These are phyloP conservation scores for Enteromius radiatus DNA, from an alignment of 2,797 vertebrate genomes.

Conservation along the genomic window DNA sequence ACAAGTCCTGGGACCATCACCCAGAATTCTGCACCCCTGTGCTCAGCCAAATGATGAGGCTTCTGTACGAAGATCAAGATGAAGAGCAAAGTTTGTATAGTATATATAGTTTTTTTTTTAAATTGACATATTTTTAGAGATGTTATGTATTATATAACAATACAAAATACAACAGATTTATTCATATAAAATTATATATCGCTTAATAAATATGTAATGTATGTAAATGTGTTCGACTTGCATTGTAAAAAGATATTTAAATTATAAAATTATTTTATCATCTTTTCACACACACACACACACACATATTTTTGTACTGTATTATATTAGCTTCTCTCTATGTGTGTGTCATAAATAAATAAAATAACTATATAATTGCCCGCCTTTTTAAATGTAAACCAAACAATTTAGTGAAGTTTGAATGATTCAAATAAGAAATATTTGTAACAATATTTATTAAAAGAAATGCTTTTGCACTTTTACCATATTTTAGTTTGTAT, in stretches of 20 bases:
- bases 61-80: neutral
- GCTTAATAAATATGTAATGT: too few species aligned
- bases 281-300: too few species aligned
- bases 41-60: slow-evolving; percentile 13
- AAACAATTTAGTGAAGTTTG: neutral
- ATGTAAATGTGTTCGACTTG: neutral
- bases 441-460: neutral
- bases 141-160: neutral
- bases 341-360: neutral
- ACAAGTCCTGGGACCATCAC: slow-evolving; percentile 30
- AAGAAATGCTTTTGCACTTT: neutral
- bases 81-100: neutral
- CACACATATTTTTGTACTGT: too few species aligned
- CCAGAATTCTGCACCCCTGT: slow-evolving; percentile 5
- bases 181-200: neutral
- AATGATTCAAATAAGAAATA: neutral
- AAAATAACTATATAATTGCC: neutral
- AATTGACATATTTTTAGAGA: neutral
- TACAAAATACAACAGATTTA: neutral
- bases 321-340: too few species aligned
- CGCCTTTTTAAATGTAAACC: neutral
- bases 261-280: too few species aligned
- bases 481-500: neutral
- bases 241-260: too few species aligned
- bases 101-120: neutral